Percentiles rank a stretch among this genome's conserved stretches.
Conservation (phyloP, 2,888 invertebrate species). For the Athripsodes cinereus region DNA sequence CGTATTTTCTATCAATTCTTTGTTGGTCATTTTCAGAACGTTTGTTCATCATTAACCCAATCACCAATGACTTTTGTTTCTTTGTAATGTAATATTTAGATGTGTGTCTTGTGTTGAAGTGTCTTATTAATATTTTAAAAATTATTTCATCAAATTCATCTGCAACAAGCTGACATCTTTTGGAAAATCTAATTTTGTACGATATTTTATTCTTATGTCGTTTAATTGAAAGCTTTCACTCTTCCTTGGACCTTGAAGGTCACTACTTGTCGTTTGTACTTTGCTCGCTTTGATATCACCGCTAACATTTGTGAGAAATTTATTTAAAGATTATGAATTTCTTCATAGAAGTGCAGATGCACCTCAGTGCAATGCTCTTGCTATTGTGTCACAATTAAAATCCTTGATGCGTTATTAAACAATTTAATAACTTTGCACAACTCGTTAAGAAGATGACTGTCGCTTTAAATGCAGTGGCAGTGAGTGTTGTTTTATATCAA, state of each 20-base stretch:
- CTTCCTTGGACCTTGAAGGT: not conserved
- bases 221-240: not conserved
- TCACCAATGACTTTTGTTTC: not conserved
- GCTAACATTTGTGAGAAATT: constrained; percentile 5
- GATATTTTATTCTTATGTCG: not conserved
- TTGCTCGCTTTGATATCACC: constrained; percentile 1
- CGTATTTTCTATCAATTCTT: not conserved
- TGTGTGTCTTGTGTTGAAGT: too few relatives aligned
- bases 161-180: not conserved
- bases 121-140: not conserved
- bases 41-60: not conserved
- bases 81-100: not conserved
- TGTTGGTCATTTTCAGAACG: not conserved
- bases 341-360: too few relatives aligned
- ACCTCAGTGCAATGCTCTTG: not conserved
- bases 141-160: not conserved
- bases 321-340: too few relatives aligned
- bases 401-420: too few relatives aligned
- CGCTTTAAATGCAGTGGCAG: too few relatives aligned
- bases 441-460: too few relatives aligned
- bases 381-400: not conserved
- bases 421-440: too few relatives aligned
- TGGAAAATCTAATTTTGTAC: not conserved
- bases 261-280: not conserved
- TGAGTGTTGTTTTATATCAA: too few relatives aligned